Evolutionary conservation across 2,888 invertebrate species (phyloP), one percentile per base, ranked within the genome.

Genomic region (Tryphoninae sp.): DNA sequence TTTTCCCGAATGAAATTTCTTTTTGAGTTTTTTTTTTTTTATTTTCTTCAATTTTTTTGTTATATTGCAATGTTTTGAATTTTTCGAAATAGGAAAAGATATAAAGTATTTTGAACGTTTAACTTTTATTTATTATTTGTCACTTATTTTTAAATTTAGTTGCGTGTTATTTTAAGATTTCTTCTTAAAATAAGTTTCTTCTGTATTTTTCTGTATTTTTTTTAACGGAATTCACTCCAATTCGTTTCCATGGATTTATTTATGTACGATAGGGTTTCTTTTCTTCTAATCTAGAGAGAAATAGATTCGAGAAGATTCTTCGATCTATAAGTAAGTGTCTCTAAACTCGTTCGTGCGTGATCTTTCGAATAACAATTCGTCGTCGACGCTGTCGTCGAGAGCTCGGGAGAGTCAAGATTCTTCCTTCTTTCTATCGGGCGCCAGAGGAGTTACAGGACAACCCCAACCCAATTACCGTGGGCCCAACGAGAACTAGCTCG

Each of bases 401-500:
- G 33, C 33, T 61, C n/a, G 59, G 11, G 11, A 1, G 40, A 61
- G 11, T 61, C 61, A 22, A 51, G 67, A 26, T 19, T 61, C 16
- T 26, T 22, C 23, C 65, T 58, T 16, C 42, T 26, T n/a, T 26
- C 8, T n/a, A n/a, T 7, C 26, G 33, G 16, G 11, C 9, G 7
- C 19, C 22, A 59, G 23, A 23, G 22, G 16, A 58, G 3, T 3
- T 16, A 33, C 23, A 22, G 26, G 16, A 42, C 45, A 26, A 45
- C 16, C 49, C 49, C 22, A 59, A 75, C 59, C 59, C 49, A 67
- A 75, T 75, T 75, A 67, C 64, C 58, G 49, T 23, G 49, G 19
- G 23, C 26, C n/a, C 71, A 61, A 61, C 61, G 49, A 49, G 61
- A 49, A n/a, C 33, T 13, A 23, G 55, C 58, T 71, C 61, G 16